phyloP scores from a whole-genome alignment of 1,140 invertebrate species.

The Delia radicum region DNA sequence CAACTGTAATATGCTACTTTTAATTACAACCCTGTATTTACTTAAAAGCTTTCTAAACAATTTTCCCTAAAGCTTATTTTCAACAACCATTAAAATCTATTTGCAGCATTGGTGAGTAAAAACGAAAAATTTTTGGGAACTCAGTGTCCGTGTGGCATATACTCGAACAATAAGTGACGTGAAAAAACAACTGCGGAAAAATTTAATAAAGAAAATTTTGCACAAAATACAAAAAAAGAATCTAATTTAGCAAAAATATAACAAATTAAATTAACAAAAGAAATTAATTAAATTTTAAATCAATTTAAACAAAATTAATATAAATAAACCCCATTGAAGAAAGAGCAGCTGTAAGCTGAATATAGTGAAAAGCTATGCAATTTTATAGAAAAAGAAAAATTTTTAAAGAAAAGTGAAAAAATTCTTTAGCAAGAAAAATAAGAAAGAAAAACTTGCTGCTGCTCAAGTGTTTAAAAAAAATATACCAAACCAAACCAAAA shows the following conservation, averaged over 20 bases:
- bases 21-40: not conserved
- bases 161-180: constrained; percentile 9
- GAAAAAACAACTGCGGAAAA: constrained; percentile 2
- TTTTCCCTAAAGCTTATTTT: constrained; percentile 12
- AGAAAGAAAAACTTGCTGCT: constrained; percentile 6
- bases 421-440: not conserved
- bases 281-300: not conserved
- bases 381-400: not conserved
- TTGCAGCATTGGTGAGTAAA: not conserved
- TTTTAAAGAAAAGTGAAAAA: not conserved
- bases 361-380: not conserved
- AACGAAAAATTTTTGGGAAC: not conserved
- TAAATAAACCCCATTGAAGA: no score
- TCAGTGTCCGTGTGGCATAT: constrained; percentile 20
- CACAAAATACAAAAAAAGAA: not conserved
- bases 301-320: not conserved
- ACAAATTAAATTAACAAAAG: not conserved
- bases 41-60: not conserved
- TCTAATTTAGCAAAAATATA: no score
- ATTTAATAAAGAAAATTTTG: not conserved
- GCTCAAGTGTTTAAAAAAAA: constrained; percentile 12
- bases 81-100: not conserved
- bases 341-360: constrained; percentile 3
- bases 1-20: no score
- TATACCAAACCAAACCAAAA: no score